Base-by-base conservation (phyloP, 1,140 invertebrate species). In the Apis cerana region DNA sequence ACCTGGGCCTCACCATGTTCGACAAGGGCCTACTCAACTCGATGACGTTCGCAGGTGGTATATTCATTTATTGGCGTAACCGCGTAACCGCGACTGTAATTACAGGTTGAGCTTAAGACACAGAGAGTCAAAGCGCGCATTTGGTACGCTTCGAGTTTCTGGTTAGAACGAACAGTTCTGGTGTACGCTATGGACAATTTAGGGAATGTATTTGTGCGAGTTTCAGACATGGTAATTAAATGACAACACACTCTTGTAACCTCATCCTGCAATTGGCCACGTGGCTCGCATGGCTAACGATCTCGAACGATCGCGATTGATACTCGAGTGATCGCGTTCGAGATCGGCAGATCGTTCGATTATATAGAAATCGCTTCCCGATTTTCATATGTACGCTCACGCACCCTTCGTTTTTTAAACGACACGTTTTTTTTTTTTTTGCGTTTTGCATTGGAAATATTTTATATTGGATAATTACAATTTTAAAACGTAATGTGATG, bases 21-120 rank as follows among this genome's bases (percentile, higher is more conserved):
- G 90, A 92, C 71, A 93, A 93, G 70, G 92, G 92, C 12, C 76
- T 93, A 10, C 86, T 93, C 54, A 92, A 92, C 79, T 93, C 93
- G 48, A 94, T 94, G 91, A 89, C 93, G 67, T 94, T 93, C 81
- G 92, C 93, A 87, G 94, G 93, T 94, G 23, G 48, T 80, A 85
- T 75, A 59, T 61, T 74, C 21, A 48, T 27, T 61, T 71, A 71
- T 70, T 43, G 23, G 23, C n/a, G 23, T 43, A 58, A 61, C 72
- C 52, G 64, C 72, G 56, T 81, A 86, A 85, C 48, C 59, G 71
- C 50, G 52, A 62, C 27, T 82, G 71, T 69, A 86, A 65, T 82
- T 86, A 78, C 74, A 77, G 79, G 52, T 85, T 65, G 56, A 81
- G 65, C 27, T 74, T 74, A 65, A 79, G 43, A 69, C 83, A 72